Evolutionary conservation across 2,888 invertebrate species (phyloP).

Genomic region (Leuctra nigra): DNA sequence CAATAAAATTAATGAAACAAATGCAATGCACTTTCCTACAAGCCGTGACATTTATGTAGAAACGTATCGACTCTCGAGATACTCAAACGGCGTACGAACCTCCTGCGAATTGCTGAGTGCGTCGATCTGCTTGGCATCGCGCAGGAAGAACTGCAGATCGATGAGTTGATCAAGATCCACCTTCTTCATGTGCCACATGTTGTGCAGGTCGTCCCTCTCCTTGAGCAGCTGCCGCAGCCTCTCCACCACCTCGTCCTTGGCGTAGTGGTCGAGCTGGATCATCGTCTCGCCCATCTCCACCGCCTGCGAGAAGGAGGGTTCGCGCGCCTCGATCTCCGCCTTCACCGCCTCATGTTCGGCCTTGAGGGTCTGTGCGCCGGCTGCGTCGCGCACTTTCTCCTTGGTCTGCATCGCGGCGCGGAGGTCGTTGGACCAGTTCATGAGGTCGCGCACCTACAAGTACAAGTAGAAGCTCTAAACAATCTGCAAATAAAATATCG

Average conservation of each 20-base stretch:
- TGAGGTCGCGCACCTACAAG: conserved; percentile 69
- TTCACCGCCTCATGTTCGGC: conserved; percentile 77
- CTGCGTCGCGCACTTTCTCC: conserved; percentile 75
- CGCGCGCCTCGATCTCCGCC: conserved; percentile 83
- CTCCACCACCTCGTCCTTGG: conserved; percentile 60
- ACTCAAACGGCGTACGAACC: no score
- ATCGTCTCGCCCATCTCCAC: conserved; percentile 73
- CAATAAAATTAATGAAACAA: no score
- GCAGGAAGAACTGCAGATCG: conserved; percentile 88
- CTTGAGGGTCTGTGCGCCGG: conserved; percentile 70
- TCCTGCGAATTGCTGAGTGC: conserved; percentile 85
- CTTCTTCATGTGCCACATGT: conserved; percentile 84
- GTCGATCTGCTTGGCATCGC: conserved; percentile 90
- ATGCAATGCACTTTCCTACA: no score
- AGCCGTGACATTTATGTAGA: no score
- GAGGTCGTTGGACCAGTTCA: conserved; percentile 79
- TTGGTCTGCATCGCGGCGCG: conserved; percentile 71
- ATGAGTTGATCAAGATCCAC: conserved; percentile 84
- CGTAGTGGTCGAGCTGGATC: conserved; percentile 32
- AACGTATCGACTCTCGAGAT: no score
- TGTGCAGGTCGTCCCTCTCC: conserved; percentile 70
- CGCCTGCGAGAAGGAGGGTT: conserved; percentile 59
- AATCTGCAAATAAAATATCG: no score
- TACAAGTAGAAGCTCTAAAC: conserved; percentile 3
- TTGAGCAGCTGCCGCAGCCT: conserved; percentile 69